Evolutionary conservation across 53 echinoderm and acorn worm genomes (phyloP), one percentile per base, ranked within the genome.

Genomic region (Henricia sp.): DNA sequence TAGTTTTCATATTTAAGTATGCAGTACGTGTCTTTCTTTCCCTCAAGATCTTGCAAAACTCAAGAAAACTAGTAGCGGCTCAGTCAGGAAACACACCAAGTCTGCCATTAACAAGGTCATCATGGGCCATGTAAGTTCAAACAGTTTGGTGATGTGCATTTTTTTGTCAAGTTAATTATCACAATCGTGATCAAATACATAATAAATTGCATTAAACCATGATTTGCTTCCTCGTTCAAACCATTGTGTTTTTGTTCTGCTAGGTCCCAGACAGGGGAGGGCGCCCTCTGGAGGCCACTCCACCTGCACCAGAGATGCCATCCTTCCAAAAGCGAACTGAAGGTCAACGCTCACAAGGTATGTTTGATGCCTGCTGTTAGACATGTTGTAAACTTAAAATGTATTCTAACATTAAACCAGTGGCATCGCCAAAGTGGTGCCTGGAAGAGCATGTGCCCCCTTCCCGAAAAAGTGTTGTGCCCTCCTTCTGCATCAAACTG

Each of bases 231-330:
- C 27, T 3, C 30, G 32, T 32, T 64, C 0, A 9, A 63, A 9
- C 0, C 0, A 26, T 70, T 21, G 21, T 0, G 10, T 44, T 64
- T 23, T 10, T 29, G 50, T 27, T 26, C 36, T 27, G 11, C 28
- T 62, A 99, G 99, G 99, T 99, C 17, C 99, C 99, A 21, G 99
- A 99, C 70, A 83, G 99, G 17, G 99, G 99, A 56, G 99, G 99
- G 20, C 84, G 99, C 58, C 99, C 99, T 41, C 80, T 90, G 23
- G 99, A 99, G 74, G 99, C 99, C 51, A 92, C 92, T 26, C 92
- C 94, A 51, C 99, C 99, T 30, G 82, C 94, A 37, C 87, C 87
- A 52, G 99, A 99, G 37, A 99, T 99, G 99, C 99, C 99, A 5
- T 77, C 91, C 1, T 99, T 99, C 72, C 90, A 33, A 34, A 72